These are phyloP conservation scores for Dynastes maya DNA, from an alignment of 2,888 invertebrate species.

Conservation along the genomic window DNA sequence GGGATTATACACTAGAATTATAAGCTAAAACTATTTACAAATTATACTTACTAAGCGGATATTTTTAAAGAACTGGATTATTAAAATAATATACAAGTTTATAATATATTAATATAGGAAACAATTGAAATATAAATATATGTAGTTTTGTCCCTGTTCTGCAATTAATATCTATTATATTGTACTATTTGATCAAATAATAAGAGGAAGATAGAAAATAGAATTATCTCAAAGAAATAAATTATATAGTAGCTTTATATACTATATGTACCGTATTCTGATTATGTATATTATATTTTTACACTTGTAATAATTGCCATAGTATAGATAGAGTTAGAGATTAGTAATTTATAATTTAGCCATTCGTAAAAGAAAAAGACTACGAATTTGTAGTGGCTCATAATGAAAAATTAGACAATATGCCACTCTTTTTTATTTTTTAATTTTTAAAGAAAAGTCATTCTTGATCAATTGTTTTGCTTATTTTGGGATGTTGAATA, in stretches of 20 bases:
- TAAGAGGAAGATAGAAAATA: constrained; percentile 2
- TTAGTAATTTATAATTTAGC: constrained; percentile 52
- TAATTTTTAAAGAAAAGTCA: too few species aligned
- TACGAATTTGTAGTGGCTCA: constrained; percentile 31
- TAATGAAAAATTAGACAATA: background rate
- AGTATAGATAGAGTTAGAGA: constrained; percentile 46
- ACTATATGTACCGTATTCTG: constrained; percentile 19
- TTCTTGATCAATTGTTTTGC: too few species aligned
- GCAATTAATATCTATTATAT: constrained; percentile 36
- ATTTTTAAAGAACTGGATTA: too few species aligned
- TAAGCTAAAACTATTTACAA: too few species aligned
- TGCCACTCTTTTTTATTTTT: background rate
- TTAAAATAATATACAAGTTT: background rate
- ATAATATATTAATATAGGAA: background rate
- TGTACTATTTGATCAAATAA: constrained; percentile 18
- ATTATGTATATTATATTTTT: constrained; percentile 48
- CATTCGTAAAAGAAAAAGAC: constrained; percentile 47
- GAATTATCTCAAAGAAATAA: constrained; percentile 3
- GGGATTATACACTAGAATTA: background rate
- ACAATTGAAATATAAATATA: background rate
- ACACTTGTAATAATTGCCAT: constrained; percentile 53
- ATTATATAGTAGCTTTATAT: constrained; percentile 41
- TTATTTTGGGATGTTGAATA: too few species aligned
- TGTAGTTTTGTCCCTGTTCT: constrained; percentile 9
- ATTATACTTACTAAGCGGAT: too few species aligned